phyloP scores from a whole-genome alignment of 2,113 vertebrate species.

The Spheniscus mendiculus region DNA sequence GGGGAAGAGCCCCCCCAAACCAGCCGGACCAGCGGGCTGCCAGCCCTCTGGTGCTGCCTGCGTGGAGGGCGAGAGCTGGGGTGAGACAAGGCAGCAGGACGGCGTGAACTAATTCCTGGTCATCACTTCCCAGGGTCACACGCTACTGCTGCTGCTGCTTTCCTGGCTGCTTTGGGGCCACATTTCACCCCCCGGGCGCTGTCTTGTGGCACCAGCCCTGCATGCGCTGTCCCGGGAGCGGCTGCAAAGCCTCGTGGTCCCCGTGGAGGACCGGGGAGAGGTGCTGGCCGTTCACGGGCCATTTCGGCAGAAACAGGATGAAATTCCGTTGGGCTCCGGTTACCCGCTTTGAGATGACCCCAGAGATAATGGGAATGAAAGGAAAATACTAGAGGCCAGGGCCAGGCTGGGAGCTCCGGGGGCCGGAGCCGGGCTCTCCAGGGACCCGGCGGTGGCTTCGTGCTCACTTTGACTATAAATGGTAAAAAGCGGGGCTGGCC shows the following conservation, averaged over 20 bases:
- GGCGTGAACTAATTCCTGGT: not conserved
- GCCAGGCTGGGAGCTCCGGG: constrained; percentile 27
- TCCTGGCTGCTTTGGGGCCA: not conserved
- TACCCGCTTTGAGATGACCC: constrained; percentile 33
- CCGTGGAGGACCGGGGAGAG: not conserved
- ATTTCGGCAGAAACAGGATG: not conserved
- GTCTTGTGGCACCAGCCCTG: not conserved
- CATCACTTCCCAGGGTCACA: not conserved
- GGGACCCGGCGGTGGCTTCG: constrained; percentile 11
- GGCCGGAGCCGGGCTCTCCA: constrained; percentile 26
- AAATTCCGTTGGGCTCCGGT: not conserved
- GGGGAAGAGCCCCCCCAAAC: not conserved
- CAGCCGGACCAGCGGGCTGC: rapidly evolving
- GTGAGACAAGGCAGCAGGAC: not conserved
- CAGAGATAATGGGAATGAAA: constrained; percentile 48
- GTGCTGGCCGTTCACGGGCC: not conserved
- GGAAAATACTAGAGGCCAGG: constrained; percentile 26
- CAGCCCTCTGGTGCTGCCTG: not conserved
- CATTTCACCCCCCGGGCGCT: rapidly evolving
- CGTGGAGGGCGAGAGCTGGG: not conserved
- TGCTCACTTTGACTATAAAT: constrained; percentile 66
- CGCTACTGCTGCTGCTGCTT: not conserved
- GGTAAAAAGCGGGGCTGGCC: constrained; percentile 37
- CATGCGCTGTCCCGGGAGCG: not conserved
- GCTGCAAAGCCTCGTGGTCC: not conserved